Evolutionary conservation across 92 coral and sea anemone genomes (phyloP).

Genomic region (Scolanthus callimorphus): DNA sequence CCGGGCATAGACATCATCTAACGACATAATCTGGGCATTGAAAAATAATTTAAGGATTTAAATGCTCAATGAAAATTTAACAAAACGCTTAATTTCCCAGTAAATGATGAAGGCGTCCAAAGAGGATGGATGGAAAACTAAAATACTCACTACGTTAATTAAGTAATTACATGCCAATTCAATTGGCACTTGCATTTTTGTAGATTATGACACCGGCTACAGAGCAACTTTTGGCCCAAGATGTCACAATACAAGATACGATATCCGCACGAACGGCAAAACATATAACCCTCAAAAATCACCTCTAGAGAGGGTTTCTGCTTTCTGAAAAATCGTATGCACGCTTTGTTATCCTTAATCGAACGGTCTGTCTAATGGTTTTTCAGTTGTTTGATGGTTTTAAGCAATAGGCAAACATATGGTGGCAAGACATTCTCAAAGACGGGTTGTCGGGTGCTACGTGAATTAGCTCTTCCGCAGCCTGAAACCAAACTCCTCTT

Average conservation of each 20-base stretch:
- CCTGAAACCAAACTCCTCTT: conserved; percentile 47
- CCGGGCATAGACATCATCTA: conserved; percentile 34
- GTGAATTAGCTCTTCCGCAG: conserved; percentile 39
- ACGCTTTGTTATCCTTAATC: neutral
- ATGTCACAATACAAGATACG: conserved; percentile 25
- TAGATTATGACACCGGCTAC: conserved; percentile 57
- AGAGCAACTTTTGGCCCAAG: conserved; percentile 6
- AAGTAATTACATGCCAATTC: conserved; percentile 59
- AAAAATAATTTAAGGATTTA: conserved; percentile 26
- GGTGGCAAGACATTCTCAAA: conserved; percentile 21
- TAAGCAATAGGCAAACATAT: conserved; percentile 32
- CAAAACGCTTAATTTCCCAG: neutral
- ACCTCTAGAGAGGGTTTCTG: too few species aligned
- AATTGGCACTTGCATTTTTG: conserved; percentile 33
- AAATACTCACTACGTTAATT: conserved; percentile 56
- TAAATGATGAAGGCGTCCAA: neutral
- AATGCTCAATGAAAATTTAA: conserved; percentile 2
- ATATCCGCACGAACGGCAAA: neutral
- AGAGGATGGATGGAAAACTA: conserved; percentile 62
- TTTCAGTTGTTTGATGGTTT: conserved; percentile 5
- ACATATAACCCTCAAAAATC: neutral
- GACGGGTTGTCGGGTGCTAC: conserved; percentile 10
- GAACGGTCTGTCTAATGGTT: conserved; percentile 3
- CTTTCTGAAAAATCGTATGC: neutral
- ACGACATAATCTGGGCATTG: conserved; percentile 28